Evolutionary conservation across 1,140 invertebrate genomes (phyloP), one percentile per base, ranked within the genome.

Genomic region (Musca vetustissima): DNA sequence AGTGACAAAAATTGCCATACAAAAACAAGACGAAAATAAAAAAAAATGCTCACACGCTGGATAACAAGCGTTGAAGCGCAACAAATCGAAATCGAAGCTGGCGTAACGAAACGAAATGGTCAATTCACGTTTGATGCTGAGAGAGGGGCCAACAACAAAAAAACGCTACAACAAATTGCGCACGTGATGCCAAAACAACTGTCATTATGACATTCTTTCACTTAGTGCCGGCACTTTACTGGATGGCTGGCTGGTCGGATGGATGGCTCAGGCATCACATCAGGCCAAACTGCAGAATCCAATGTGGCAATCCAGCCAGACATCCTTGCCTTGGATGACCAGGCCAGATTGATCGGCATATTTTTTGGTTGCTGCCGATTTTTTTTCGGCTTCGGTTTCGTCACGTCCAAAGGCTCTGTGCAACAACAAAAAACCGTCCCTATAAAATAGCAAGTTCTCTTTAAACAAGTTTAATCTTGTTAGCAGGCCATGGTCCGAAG

Each of bases 171-270:
- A 61, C 57, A 61, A 61, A 61, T 61, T 61, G 57, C 57, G 57
- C 57, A 61, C 57, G 57, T 61, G 57, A 61, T 61, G 57, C 57
- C 57, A 61, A 61, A 61, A 61, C 57, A 61, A 61, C 57, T 61
- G 57, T 61, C 57, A 61, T 61, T 61, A 61, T 61, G 32, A 61
- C 57, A 61, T 61, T 61, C 57, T 61, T n/a, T 61, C 24, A 28
- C n/a, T 24, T 59, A 43, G 36, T 43, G 36, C 36, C 36, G 36
- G 36, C 36, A 43, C 36, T 43, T 43, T 43, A 43, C 36, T 43
- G 36, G 36, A 43, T n/a, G n/a, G n/a, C n/a, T n/a, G n/a, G n/a
- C n/a, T n/a, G n/a, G n/a, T n/a, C n/a, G n/a, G n/a, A n/a, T n/a
- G n/a, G n/a, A n/a, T n/a, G n/a, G n/a, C n/a, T n/a, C n/a, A n/a